Evolutionary conservation across 2,797 vertebrate genomes (phyloP), one percentile per base, ranked within the genome.

Genomic region (Paguma larvata): DNA sequence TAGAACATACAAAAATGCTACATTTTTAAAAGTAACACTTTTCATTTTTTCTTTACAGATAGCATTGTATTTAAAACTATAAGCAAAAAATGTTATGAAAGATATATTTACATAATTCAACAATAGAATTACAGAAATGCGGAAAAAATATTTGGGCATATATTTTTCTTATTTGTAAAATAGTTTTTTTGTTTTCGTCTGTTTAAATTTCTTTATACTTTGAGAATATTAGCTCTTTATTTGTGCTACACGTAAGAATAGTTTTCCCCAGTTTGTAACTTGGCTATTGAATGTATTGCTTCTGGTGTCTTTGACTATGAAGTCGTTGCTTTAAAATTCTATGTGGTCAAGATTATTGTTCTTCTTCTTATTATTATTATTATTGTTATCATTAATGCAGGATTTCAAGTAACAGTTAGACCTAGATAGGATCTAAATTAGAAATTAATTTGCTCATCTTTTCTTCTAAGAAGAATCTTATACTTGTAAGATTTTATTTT

Each of bases 401-500:
- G 8, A 56, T 78, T 88, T 51, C 16, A 91, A 68, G 44, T 73
- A 72, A 67, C 19, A 59, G 0, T 41, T 51, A 91, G 23, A 75
- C 19, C 10, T 9, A 90, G 56, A 23, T 59, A 25, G 59, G 23
- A 51, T 51, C 72, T 19, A 62, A 56, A 30, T 21, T 18, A 87
- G 23, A 72, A 82, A 80, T 63, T 63, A 38, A 77, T 90, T 92
- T 80, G 46, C 25, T 85, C n/a, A 34, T 90, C 16, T 67, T 83
- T 87, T 93, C 32, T 83, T 70, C 53, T 83, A 89, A 83, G 5
- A 53, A 79, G 34, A 53, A 44, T 88, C 12, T 41, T 16, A 51
- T 16, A 59, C 56, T 59, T 59, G 56, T 23, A 89, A 78, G 11
- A 4, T 53, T 89, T 85, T 73, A 97, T 41, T 67, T 96, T 92